Conservation (phyloP, 2,113 vertebrate species). For the Colistium nudipinnis region DNA sequence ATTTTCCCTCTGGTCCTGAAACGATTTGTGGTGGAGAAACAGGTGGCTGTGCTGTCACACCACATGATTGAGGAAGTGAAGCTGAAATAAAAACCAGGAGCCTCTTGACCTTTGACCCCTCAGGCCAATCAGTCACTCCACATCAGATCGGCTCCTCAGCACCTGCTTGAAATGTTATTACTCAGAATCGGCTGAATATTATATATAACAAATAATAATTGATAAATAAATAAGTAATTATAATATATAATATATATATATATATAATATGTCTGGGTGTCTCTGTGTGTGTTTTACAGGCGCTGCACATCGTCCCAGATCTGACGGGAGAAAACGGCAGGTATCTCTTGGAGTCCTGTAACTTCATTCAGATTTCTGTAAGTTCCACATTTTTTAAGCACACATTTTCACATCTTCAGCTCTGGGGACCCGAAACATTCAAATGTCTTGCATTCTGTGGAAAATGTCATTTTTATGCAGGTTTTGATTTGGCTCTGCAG, state of each 20-base stretch:
- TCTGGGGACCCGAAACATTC: background rate
- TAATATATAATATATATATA: too few relatives aligned
- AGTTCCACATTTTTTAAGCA: conserved; percentile 46
- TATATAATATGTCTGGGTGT: conserved; percentile 18
- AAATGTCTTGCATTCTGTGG: background rate
- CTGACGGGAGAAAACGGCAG: conserved; percentile 49
- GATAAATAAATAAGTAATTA: too few relatives aligned
- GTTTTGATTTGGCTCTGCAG: conserved; percentile 50
- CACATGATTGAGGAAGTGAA: conserved; percentile 53
- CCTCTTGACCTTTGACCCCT: conserved; percentile 39
- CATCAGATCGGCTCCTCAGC: background rate
- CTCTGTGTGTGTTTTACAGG: conserved; percentile 64
- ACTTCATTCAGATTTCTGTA: conserved; percentile 82
- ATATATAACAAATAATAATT: too few relatives aligned
- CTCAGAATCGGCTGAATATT: conserved; percentile 1
- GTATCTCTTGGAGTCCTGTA: conserved; percentile 65
- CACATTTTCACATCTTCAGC: background rate
- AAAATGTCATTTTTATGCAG: background rate
- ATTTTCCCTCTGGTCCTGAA: conserved; percentile 42
- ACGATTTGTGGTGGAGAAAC: conserved; percentile 41
- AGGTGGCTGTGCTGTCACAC: conserved; percentile 34
- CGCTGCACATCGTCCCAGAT: conserved; percentile 73
- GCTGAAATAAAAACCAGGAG: conserved; percentile 58
- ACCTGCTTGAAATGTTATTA: conserved; percentile 22
- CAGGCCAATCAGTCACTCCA: conserved; percentile 16